These are phyloP conservation scores for Syrista parreyssii DNA, from an alignment of 2,888 invertebrate genomes.

Conservation along the genomic window DNA sequence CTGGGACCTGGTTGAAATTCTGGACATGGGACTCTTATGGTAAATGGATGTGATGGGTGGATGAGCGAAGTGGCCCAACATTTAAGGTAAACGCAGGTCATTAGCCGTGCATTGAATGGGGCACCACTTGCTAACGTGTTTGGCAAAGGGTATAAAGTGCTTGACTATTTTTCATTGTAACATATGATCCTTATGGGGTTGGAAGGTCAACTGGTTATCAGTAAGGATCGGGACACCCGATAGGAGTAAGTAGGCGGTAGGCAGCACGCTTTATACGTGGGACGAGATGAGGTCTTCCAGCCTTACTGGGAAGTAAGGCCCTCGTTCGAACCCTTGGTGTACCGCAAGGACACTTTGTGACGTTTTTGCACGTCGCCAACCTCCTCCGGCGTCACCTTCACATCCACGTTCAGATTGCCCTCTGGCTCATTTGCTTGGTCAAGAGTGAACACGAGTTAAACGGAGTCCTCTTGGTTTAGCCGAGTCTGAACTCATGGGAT, in stretches of 20 bases:
- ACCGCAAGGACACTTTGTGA: constrained; percentile 24
- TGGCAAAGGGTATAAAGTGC: too few relatives aligned
- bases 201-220: constrained; percentile 11
- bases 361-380: background rate
- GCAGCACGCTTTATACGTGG: constrained; percentile 29
- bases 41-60: too few relatives aligned
- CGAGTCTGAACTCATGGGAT: background rate
- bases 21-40: constrained; percentile 37
- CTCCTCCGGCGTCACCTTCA: too few relatives aligned
- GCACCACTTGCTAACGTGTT: too few relatives aligned
- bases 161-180: too few relatives aligned
- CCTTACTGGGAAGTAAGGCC: constrained; percentile 41
- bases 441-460: too few relatives aligned
- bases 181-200: background rate
- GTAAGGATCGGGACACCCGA: too few relatives aligned
- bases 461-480: constrained; percentile 21
- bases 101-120: too few relatives aligned
- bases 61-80: too few relatives aligned
- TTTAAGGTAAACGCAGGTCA: too few relatives aligned
- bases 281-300: constrained; percentile 34
- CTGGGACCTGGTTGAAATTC: constrained; percentile 40
- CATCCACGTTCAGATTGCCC: too few relatives aligned
- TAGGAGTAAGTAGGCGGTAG: constrained; percentile 4
- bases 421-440: too few relatives aligned
- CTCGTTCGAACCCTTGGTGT: constrained; percentile 39